A percentile compares a stretch with the other conserved stretches of the same genome.
phyloP scores from a whole-genome alignment of 2,797 vertebrate genomes.

The Orestias chungarensis region DNA sequence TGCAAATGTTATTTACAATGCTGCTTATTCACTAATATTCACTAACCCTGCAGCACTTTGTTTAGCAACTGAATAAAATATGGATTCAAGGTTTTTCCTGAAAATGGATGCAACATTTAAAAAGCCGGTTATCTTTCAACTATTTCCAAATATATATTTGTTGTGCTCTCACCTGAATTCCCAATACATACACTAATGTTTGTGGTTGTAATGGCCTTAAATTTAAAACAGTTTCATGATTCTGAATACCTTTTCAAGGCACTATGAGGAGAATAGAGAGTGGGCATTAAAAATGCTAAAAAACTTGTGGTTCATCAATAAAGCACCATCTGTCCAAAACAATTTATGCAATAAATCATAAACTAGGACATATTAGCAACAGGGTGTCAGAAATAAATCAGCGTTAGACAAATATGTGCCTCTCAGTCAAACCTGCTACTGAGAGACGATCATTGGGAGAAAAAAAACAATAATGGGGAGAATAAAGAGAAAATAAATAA shows the following conservation, averaged over 20 bases:
- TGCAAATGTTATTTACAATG: not conserved
- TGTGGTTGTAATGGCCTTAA: not conserved
- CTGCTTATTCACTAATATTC: not conserved
- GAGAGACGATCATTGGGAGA: constrained; percentile 63
- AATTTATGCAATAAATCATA: constrained; percentile 72
- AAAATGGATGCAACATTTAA: not conserved
- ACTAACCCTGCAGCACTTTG: not conserved
- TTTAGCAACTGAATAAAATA: no score
- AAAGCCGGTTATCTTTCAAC: not conserved
- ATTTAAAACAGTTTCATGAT: not conserved
- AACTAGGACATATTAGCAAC: constrained; percentile 75
- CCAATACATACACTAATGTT: not conserved
- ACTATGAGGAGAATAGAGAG: constrained; percentile 43
- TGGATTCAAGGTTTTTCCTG: no score
- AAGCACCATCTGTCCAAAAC: constrained; percentile 83
- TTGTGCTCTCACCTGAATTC: not conserved
- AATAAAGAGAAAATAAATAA: constrained; percentile 45
- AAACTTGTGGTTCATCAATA: constrained; percentile 70
- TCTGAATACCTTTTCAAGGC: not conserved
- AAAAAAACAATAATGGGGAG: constrained; percentile 67
- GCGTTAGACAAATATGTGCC: constrained; percentile 79
- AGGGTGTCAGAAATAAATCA: constrained; percentile 75
- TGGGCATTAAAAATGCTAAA: constrained; percentile 52
- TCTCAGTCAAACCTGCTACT: constrained; percentile 70
- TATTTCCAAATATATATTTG: no score